phyloP scores from a whole-genome alignment of 1,140 invertebrate genomes.

The Araneus ventricosus region DNA sequence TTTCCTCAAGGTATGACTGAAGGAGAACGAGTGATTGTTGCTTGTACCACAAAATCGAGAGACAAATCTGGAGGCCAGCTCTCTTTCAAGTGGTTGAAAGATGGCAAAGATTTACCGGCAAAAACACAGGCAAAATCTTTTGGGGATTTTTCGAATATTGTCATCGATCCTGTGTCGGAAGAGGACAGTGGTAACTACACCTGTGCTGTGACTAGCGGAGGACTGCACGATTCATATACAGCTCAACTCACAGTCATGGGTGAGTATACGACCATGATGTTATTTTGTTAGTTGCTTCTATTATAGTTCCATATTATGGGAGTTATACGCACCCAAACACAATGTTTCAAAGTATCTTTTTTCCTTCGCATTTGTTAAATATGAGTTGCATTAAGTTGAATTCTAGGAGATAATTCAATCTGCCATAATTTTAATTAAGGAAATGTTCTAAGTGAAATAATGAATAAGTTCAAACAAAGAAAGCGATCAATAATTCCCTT shows the following conservation, averaged over 20 bases:
- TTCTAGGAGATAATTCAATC: too few species aligned
- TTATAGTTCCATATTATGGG: too few species aligned
- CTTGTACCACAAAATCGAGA: conserved; percentile 63
- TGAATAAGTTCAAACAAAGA: too few species aligned
- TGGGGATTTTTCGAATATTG: conserved; percentile 46
- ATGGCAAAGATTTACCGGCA: conserved; percentile 30
- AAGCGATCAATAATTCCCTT: too few species aligned
- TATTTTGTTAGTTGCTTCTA: too few species aligned
- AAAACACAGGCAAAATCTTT: background rate
- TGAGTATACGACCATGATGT: background rate
- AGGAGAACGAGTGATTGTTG: conserved; percentile 32
- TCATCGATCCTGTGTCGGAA: conserved; percentile 55
- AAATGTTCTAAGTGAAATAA: too few species aligned
- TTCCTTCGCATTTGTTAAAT: too few species aligned
- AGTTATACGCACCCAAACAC: too few species aligned
- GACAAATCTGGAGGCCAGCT: background rate
- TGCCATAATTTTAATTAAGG: too few species aligned
- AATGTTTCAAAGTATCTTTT: too few species aligned
- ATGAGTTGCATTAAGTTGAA: too few species aligned
- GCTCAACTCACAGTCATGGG: conserved; percentile 53
- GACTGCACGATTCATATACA: conserved; percentile 19
- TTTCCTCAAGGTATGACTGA: conserved; percentile 17
- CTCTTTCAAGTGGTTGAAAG: conserved; percentile 70
- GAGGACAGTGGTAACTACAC: conserved; percentile 69
- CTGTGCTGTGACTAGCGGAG: conserved; percentile 34